Percentiles rank a stretch among this genome's conserved stretches.
phyloP scores from a whole-genome alignment of 2,797 vertebrate genomes.

The Spheniscus humboldti region DNA sequence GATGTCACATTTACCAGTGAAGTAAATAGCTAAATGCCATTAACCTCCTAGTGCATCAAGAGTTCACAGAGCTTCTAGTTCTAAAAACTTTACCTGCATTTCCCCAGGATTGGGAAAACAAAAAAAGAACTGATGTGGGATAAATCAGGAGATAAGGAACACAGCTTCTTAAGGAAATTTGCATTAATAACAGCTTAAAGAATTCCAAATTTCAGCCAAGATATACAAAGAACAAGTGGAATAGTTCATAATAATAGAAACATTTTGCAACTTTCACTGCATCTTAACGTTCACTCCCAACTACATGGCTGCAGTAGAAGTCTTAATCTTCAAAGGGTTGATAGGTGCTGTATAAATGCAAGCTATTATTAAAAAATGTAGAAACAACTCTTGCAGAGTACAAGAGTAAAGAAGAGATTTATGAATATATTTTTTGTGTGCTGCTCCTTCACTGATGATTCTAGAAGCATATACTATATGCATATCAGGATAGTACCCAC shows the following conservation, averaged over 20 bases:
- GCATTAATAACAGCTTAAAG: background rate
- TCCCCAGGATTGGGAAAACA: background rate
- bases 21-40: background rate
- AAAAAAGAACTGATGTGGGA: background rate
- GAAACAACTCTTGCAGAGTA: background rate
- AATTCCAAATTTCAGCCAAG: background rate
- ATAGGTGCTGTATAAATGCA: background rate
- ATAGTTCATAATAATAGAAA: background rate
- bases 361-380: background rate
- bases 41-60: background rate
- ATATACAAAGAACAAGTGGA: background rate
- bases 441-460: background rate
- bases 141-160: background rate
- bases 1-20: background rate
- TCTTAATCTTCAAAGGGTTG: background rate
- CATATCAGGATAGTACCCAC: background rate
- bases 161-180: background rate
- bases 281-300: background rate
- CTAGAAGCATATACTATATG: background rate
- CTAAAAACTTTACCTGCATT: background rate
- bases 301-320: background rate
- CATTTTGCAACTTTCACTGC: background rate
- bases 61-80: background rate
- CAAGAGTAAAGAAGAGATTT: background rate
- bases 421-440: background rate